Percentiles rank a stretch among this genome's conserved stretches.
These are phyloP conservation scores for Trimorus sp. DNA, from an alignment of 2,888 invertebrate species.

Conservation along the genomic window DNA sequence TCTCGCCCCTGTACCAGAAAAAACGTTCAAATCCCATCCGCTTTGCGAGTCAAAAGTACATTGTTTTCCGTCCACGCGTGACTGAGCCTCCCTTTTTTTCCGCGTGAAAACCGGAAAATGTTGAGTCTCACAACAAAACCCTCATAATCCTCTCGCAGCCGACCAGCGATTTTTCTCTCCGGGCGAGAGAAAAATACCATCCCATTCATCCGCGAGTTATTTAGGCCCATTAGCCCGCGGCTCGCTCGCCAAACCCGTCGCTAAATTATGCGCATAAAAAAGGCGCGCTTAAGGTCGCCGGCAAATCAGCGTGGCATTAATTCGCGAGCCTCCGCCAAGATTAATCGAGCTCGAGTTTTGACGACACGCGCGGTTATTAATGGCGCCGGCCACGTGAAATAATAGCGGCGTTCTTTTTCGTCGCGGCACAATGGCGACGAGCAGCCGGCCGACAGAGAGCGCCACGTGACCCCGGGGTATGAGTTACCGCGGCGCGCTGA, in stretches of 20 bases:
- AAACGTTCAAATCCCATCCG: too few relatives aligned
- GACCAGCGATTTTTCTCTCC: too few relatives aligned
- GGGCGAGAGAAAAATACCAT: too few relatives aligned
- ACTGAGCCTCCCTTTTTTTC: too few relatives aligned
- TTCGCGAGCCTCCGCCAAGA: slow-evolving; percentile 32
- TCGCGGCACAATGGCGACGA: slow-evolving; percentile 48
- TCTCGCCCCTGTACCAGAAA: too few relatives aligned
- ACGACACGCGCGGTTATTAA: slow-evolving; percentile 52
- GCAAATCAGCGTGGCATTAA: slow-evolving; percentile 43
- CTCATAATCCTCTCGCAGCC: too few relatives aligned
- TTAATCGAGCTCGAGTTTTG: slow-evolving; percentile 39
- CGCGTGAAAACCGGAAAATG: too few relatives aligned
- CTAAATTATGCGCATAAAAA: slow-evolving; percentile 48
- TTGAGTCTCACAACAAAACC: too few relatives aligned
- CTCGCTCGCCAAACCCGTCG: slow-evolving; percentile 29
- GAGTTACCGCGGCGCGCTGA: slow-evolving; percentile 10
- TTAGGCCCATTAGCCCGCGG: slow-evolving; percentile 13
- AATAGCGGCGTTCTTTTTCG: slow-evolving; percentile 46
- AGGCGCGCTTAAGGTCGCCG: slow-evolving; percentile 21
- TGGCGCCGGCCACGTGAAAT: slow-evolving; percentile 41
- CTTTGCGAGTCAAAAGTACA: too few relatives aligned
- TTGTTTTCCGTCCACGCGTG: too few relatives aligned
- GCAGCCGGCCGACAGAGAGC: slow-evolving; percentile 6
- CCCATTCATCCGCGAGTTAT: too few relatives aligned
- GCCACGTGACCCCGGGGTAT: slow-evolving; percentile 38